Conservation (phyloP, 1,140 invertebrate genomes). For the Rhagoletis pomonella region DNA sequence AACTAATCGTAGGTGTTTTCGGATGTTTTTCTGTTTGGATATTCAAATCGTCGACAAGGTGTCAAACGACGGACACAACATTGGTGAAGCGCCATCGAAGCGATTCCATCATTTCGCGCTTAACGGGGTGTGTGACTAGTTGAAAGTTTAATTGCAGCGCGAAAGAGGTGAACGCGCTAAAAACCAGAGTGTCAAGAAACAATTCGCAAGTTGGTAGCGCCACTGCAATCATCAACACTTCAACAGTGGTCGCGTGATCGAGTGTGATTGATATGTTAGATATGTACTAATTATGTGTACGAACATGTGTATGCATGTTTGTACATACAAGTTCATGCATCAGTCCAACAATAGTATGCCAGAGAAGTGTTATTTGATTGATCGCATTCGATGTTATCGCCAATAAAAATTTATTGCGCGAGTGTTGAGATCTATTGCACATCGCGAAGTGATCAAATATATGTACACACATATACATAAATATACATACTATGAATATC, state of each 20-base stretch:
- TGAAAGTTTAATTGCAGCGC: constrained; percentile 59
- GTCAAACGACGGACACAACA: constrained; percentile 54
- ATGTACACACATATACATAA: background rate
- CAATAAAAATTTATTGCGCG: constrained; percentile 23
- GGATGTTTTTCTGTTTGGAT: background rate
- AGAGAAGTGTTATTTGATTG: constrained; percentile 54
- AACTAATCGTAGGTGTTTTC: constrained; percentile 5
- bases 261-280: constrained; percentile 9
- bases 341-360: background rate
- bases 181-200: constrained; percentile 55
- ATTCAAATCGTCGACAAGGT: constrained; percentile 35
- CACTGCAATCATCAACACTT: constrained; percentile 36
- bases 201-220: constrained; percentile 55
- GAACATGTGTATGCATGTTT: background rate
- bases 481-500: background rate
- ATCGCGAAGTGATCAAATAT: background rate
- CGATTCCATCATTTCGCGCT: constrained; percentile 50
- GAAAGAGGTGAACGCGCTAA: constrained; percentile 59
- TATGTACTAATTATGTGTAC: background rate
- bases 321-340: background rate
- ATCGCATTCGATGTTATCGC: background rate
- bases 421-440: background rate
- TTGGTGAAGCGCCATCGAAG: constrained; percentile 38
- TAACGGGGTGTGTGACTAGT: constrained; percentile 49
- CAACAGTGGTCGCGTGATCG: constrained; percentile 18